Base-by-base conservation (phyloP, 2,888 invertebrate genomes). In the Acleris cristana region DNA sequence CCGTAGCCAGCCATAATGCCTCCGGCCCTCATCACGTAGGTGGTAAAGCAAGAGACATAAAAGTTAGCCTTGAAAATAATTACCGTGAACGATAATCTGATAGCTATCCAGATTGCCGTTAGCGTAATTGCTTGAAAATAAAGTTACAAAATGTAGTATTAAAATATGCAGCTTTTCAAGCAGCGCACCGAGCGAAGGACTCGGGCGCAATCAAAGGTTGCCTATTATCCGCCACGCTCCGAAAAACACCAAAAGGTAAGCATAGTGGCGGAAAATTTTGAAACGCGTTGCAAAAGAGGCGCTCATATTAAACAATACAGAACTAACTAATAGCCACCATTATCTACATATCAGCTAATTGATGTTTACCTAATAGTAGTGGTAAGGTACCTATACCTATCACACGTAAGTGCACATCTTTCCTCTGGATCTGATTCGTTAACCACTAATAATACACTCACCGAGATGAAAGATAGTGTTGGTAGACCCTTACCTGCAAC, bases 141-240 rank as follows among this genome's bases (percentile, higher is more conserved):
- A 73, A 77, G 81, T 90, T 90, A 78, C 89, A 81, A 89, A 87
- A 90, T 81, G 74, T 69, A 72, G 34, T 83, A 86, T 85, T 86
- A 85, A 89, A 89, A 89, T 86, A 88, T 87, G 82, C 86, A 85
- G 88, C 89, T 90, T 91, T 92, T 88, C 89, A 84, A 84, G 86
- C 82, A 83, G 83, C 82, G 82, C 84, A 80, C 79, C 64, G 77
- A 78, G 76, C 88, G 90, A 92, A 92, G 92, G 92, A 92, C 92
- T 88, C 83, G 83, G 84, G 86, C 85, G 89, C 87, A 88, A 88
- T 88, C 86, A 89, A 90, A 90, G 92, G 91, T 89, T 90, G 89
- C 88, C 89, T 89, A 89, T 90, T 89, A 89, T 85, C 83, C 89
- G 92, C 90, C 86, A 92, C 92, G 92, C 92, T 92, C 92, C 92